A percentile compares a stretch with the other conserved stretches of the same genome.
Conservation (phyloP, 2,113 vertebrate species). For the Sarotherodon lohbergeri region DNA sequence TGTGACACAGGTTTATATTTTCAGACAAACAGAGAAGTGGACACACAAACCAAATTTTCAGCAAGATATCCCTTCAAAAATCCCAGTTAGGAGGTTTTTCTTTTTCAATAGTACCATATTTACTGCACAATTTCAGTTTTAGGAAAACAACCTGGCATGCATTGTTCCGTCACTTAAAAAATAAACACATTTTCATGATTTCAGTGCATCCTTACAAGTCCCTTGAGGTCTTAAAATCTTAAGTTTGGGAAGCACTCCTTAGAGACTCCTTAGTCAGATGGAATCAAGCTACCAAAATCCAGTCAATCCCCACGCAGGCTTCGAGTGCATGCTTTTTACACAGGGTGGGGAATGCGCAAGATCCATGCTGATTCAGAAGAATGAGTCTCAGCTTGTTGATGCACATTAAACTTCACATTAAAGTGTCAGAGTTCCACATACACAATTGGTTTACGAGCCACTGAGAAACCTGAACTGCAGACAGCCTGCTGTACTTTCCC, state of each 20-base stretch:
- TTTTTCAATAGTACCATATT: neutral
- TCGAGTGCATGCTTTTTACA: neutral
- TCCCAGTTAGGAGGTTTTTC: neutral
- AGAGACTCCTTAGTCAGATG: neutral
- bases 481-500: neutral
- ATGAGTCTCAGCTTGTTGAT: conserved; percentile 61
- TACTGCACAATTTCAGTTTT: neutral
- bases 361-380: conserved; percentile 10
- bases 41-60: neutral
- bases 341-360: conserved; percentile 16
- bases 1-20: neutral
- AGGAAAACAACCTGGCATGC: neutral
- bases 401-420: conserved; percentile 32
- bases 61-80: neutral
- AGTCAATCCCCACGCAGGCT: neutral
- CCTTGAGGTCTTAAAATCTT: neutral
- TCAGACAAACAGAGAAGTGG: neutral
- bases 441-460: neutral
- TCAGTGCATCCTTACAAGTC: neutral
- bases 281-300: neutral
- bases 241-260: neutral
- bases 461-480: neutral
- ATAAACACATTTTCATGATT: neutral
- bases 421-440: conserved; percentile 1
- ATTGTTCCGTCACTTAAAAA: neutral